Evolutionary conservation across 2,113 vertebrate species (phyloP).

Genomic region (Mungos mungo): DNA sequence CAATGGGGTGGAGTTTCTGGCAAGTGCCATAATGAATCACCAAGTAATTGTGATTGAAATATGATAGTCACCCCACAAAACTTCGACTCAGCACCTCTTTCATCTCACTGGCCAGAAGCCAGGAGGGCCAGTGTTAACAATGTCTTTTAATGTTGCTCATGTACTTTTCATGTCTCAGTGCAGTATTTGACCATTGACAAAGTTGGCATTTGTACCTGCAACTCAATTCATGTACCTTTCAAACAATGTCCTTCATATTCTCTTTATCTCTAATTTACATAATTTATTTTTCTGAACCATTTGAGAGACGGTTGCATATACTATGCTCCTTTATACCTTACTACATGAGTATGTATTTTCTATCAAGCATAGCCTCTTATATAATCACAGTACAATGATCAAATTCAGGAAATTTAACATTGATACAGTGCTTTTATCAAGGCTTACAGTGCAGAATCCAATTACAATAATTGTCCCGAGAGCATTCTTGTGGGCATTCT

Average conservation of each 20-base stretch:
- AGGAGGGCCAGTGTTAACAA: background rate
- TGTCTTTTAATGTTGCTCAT: background rate
- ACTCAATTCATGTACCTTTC: background rate
- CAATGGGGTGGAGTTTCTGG: conserved; percentile 16
- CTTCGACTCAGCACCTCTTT: background rate
- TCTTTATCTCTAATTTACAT: background rate
- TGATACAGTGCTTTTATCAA: background rate
- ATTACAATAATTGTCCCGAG: background rate
- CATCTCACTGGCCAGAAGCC: conserved; percentile 16
- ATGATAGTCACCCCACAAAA: conserved; percentile 25
- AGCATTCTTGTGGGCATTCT: background rate
- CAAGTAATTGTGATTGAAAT: background rate
- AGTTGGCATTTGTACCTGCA: background rate
- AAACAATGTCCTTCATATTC: background rate
- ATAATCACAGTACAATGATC: background rate
- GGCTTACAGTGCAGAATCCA: background rate
- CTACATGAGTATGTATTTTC: background rate
- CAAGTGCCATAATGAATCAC: conserved; percentile 53
- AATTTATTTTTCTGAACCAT: background rate
- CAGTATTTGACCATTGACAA: background rate
- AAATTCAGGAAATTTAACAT: background rate
- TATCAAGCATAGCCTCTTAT: background rate
- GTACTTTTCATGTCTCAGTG: background rate
- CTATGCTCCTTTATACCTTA: background rate
- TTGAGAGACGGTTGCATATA: background rate